phyloP scores from a whole-genome alignment of 1,140 invertebrate species.

The Anastrepha ludens region DNA sequence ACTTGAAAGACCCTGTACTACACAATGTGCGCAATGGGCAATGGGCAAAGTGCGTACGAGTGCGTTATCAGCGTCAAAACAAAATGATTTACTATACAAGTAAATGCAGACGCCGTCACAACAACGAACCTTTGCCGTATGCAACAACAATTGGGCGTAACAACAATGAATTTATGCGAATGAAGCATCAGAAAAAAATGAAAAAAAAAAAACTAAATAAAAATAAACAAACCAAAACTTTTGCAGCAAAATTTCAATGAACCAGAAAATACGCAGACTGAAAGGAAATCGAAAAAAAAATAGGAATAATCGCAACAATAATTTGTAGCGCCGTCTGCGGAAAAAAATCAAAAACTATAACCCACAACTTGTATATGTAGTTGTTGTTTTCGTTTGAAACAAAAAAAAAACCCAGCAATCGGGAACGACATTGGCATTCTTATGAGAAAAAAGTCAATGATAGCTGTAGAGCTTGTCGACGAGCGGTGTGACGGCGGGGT shows the following conservation, averaged over 20 bases:
- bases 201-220: not conserved
- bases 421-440: not conserved
- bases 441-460: not conserved
- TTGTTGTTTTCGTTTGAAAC: not conserved
- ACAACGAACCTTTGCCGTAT: not conserved
- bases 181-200: not conserved
- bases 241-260: not conserved
- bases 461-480: not conserved
- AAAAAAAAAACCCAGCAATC: not conserved
- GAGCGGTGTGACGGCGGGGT: not conserved
- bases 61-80: not conserved
- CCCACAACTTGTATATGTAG: not conserved
- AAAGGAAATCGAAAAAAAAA: not conserved
- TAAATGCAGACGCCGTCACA: not conserved
- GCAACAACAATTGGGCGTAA: not conserved
- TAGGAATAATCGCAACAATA: not conserved
- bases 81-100: not conserved
- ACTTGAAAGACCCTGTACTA: too few species aligned
- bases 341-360: not conserved
- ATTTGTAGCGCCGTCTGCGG: not conserved
- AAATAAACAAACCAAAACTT: not conserved
- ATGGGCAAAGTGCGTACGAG: not conserved
- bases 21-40: too few species aligned
- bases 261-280: not conserved
- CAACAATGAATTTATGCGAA: not conserved